phyloP scores from a whole-genome alignment of 2,113 vertebrate species.

The Dipodomys ordii region DNA sequence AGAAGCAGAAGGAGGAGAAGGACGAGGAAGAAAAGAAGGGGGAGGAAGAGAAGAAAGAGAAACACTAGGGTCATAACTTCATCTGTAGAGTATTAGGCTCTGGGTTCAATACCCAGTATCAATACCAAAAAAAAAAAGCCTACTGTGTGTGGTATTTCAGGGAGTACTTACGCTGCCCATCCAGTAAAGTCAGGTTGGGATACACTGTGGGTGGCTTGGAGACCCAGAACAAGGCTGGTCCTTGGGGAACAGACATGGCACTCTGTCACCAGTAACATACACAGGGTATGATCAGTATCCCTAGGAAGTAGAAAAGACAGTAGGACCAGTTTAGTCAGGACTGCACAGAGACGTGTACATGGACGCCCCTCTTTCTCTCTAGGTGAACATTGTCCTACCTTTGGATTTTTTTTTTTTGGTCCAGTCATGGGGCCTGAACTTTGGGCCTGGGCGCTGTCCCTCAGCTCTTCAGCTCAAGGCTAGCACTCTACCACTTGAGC shows the following conservation, averaged over 20 bases:
- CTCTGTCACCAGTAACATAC: neutral
- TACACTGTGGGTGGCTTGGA: neutral
- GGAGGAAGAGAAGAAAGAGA: too few species aligned
- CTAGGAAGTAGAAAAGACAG: neutral
- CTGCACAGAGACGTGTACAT: neutral
- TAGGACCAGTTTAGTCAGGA: neutral
- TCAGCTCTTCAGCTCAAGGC: too few species aligned
- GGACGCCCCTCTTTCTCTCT: neutral
- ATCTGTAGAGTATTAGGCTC: too few species aligned
- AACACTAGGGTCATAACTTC: neutral
- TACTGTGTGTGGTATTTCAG: too few species aligned
- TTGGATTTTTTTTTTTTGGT: neutral
- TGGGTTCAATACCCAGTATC: too few species aligned
- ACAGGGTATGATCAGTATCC: neutral
- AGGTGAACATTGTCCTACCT: neutral
- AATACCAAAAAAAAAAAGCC: too few species aligned
- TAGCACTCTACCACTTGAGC: too few species aligned
- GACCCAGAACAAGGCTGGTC: neutral
- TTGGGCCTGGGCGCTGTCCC: too few species aligned
- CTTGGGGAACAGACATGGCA: neutral
- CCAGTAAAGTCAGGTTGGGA: neutral
- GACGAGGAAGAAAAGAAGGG: neutral
- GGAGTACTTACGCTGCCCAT: neutral
- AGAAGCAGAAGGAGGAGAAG: neutral
- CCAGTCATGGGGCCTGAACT: too few species aligned